Evolutionary conservation across 2,113 vertebrate species (phyloP).

Genomic region (Platichthys stellatus): DNA sequence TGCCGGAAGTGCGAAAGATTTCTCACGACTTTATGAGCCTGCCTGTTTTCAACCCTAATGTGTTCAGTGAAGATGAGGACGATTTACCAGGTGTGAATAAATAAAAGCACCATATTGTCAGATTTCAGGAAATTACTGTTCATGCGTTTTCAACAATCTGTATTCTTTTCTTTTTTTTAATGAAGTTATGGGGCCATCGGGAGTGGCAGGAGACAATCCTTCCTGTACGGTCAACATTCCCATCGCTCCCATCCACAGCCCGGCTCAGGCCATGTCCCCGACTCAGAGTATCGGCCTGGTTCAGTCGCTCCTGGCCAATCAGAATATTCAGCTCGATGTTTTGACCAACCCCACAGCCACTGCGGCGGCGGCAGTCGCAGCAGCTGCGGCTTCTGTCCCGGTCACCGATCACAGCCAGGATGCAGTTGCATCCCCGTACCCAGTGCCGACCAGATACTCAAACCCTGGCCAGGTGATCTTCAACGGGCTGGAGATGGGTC

Average conservation of each 20-base stretch:
- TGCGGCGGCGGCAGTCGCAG: constrained; percentile 73
- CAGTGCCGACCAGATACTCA: constrained; percentile 85
- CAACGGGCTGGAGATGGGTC: constrained; percentile 85
- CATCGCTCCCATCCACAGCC: constrained; percentile 99
- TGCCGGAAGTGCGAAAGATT: constrained; percentile 97
- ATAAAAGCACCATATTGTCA: background rate
- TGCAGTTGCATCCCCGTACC: constrained; percentile 80
- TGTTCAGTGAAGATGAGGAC: constrained; percentile 99
- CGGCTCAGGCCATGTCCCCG: constrained; percentile 97
- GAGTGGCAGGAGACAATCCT: constrained; percentile 91
- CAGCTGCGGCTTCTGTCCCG: constrained; percentile 74
- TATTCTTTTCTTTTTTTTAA: constrained; percentile 48
- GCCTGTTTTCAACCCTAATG: constrained; percentile 96
- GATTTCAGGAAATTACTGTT: background rate
- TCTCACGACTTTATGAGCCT: constrained; percentile 95
- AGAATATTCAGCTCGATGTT: constrained; percentile 98
- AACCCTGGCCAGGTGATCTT: constrained; percentile 90
- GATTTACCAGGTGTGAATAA: constrained; percentile 90
- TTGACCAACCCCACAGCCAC: constrained; percentile 89
- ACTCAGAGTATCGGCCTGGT: constrained; percentile 98
- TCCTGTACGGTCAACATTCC: constrained; percentile 98
- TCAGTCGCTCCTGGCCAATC: constrained; percentile 96
- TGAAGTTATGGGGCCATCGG: constrained; percentile 92
- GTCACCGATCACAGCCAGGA: constrained; percentile 81
- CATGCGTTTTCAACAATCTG: background rate